These are phyloP conservation scores for Polyergus mexicanus DNA, from an alignment of 1,140 invertebrate genomes.

Conservation along the genomic window DNA sequence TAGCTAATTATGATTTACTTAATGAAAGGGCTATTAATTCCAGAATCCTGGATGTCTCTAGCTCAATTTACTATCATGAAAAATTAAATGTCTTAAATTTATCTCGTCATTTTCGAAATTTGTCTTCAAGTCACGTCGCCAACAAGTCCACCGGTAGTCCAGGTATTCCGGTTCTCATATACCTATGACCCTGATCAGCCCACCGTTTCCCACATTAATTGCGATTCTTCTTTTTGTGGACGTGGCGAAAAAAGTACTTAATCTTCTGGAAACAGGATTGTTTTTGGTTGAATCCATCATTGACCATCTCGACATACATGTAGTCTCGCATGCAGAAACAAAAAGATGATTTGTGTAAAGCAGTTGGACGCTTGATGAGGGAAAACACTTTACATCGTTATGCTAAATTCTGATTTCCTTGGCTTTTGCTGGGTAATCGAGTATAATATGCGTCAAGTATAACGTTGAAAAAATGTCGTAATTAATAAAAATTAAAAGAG, in stretches of 20 bases:
- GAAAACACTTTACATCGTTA: neutral
- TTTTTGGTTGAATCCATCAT: constrained; percentile 17
- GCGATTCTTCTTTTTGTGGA: constrained; percentile 49
- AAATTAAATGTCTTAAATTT: neutral
- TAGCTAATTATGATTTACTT: neutral
- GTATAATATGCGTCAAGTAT: neutral
- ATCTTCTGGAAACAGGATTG: constrained; percentile 77
- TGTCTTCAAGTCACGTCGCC: constrained; percentile 76
- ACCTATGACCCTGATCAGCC: constrained; percentile 78
- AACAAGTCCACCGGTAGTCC: constrained; percentile 62
- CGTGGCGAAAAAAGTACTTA: constrained; percentile 55
- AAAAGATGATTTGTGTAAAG: neutral
- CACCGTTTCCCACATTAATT: constrained; percentile 83
- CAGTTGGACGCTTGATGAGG: neutral
- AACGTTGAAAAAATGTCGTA: neutral
- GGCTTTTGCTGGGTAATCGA: neutral
- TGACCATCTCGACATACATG: neutral
- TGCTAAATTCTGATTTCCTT: neutral
- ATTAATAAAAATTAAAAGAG: neutral
- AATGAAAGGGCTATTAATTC: neutral
- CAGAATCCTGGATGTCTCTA: neutral
- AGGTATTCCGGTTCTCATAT: constrained; percentile 84
- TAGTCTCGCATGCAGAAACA: neutral
- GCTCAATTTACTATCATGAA: neutral
- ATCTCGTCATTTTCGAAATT: constrained; percentile 29